phyloP scores from a whole-genome alignment of 2,113 vertebrate genomes.

The Microtus pennsylvanicus region DNA sequence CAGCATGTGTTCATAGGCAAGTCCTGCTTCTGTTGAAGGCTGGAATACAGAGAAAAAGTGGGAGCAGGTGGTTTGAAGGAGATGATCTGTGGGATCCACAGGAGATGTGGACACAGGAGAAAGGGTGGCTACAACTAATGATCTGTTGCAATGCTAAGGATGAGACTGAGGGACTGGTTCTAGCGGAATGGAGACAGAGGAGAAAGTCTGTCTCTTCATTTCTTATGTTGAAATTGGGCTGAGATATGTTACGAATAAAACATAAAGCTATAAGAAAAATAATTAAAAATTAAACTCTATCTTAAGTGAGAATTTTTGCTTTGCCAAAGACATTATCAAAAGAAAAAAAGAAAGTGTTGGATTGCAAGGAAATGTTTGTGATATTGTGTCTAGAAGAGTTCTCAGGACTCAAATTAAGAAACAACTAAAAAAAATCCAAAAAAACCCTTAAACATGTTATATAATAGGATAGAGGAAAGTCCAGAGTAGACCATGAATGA shows the following conservation, averaged over 20 bases:
- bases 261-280: not conserved
- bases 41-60: not conserved
- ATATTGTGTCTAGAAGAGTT: not conserved
- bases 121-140: not conserved
- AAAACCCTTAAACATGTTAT: not conserved
- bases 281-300: not conserved
- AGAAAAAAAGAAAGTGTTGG: not conserved
- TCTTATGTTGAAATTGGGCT: not conserved
- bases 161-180: not conserved
- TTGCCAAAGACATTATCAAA: not conserved
- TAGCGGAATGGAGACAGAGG: not conserved
- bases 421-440: not conserved
- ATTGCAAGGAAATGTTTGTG: not conserved
- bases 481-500: not conserved
- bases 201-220: not conserved
- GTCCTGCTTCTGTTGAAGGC: not conserved
- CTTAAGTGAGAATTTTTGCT: not conserved
- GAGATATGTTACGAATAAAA: not conserved
- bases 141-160: not conserved
- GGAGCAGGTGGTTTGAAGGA: rapidly evolving
- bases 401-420: not conserved
- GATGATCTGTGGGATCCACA: not conserved
- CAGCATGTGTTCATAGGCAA: not conserved
- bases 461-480: slow-evolving; percentile 9
- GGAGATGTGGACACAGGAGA: not conserved